Evolutionary conservation across 1,140 invertebrate species (phyloP).

Genomic region (Branchinecta lynchi): DNA sequence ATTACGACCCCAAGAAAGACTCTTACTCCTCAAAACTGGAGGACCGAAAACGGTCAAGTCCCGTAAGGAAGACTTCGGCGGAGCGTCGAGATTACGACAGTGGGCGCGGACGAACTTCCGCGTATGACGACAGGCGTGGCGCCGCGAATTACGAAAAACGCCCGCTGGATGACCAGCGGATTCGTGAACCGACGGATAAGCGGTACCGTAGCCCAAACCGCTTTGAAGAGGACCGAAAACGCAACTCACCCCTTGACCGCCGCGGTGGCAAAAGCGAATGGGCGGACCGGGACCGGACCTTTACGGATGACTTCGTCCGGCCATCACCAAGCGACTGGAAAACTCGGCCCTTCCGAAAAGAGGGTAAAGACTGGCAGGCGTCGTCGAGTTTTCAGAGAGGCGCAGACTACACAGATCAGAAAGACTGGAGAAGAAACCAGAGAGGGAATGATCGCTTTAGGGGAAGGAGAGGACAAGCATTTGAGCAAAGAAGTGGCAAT

Average conservation of each 20-base stretch:
- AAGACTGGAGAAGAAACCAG: background rate
- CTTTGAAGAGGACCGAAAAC: slow-evolving; percentile 3
- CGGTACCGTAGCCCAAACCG: background rate
- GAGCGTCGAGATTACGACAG: background rate
- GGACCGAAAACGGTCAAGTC: background rate
- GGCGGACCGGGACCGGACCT: background rate
- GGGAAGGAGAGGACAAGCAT: background rate
- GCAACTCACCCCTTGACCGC: background rate
- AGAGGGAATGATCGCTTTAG: background rate
- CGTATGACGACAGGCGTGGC: background rate
- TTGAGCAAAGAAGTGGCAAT: background rate
- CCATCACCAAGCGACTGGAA: slow-evolving; percentile 2
- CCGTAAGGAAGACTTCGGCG: background rate
- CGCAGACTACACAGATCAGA: background rate
- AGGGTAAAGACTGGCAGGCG: background rate
- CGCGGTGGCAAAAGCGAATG: background rate
- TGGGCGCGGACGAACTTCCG: background rate
- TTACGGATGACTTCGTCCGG: background rate
- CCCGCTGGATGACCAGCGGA: background rate
- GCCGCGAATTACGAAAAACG: background rate
- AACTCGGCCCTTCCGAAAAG: background rate
- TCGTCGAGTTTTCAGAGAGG: background rate
- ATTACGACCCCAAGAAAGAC: background rate
- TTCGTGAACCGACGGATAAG: background rate
- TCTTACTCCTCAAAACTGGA: background rate